Evolutionary conservation across 2,888 invertebrate genomes (phyloP).

Genomic region (Nemotelus nigrinus): DNA sequence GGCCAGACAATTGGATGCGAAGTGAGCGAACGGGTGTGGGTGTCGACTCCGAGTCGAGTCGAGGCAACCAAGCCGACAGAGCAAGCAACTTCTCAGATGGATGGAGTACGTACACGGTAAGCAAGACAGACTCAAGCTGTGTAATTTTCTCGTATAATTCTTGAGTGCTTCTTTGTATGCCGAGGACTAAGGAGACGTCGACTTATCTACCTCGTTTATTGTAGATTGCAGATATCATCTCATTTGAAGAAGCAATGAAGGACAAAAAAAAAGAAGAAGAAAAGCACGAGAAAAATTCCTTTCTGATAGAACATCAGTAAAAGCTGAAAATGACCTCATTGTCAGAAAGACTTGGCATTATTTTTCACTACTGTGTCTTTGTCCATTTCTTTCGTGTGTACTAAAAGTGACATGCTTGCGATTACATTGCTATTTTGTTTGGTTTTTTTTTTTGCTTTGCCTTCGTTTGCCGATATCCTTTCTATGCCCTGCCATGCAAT

Average conservation of each 20-base stretch:
- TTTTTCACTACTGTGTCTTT: constrained; percentile 32
- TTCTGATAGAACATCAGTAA: constrained; percentile 39
- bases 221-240: constrained; percentile 36
- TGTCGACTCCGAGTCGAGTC: neutral
- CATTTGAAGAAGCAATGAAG: constrained; percentile 21
- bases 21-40: neutral
- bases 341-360: constrained; percentile 34
- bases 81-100: neutral
- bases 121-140: constrained; percentile 13
- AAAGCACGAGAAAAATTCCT: constrained; percentile 22
- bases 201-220: constrained; percentile 42
- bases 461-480: constrained; percentile 6
- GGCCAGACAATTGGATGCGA: constrained; percentile 37
- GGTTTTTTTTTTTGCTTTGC: constrained; percentile 2
- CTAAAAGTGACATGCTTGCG: constrained; percentile 23
- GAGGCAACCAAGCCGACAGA: neutral
- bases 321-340: constrained; percentile 42
- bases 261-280: neutral
- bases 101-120: constrained; percentile 7
- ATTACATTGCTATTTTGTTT: constrained; percentile 24
- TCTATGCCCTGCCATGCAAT: neutral
- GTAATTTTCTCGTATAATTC: constrained; percentile 41
- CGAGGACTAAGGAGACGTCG: neutral
- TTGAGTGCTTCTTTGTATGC: constrained; percentile 36
- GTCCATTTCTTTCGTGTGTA: constrained; percentile 5